Base-by-base conservation (phyloP, 2,113 vertebrate species). In the Oenanthe melanoleuca region DNA sequence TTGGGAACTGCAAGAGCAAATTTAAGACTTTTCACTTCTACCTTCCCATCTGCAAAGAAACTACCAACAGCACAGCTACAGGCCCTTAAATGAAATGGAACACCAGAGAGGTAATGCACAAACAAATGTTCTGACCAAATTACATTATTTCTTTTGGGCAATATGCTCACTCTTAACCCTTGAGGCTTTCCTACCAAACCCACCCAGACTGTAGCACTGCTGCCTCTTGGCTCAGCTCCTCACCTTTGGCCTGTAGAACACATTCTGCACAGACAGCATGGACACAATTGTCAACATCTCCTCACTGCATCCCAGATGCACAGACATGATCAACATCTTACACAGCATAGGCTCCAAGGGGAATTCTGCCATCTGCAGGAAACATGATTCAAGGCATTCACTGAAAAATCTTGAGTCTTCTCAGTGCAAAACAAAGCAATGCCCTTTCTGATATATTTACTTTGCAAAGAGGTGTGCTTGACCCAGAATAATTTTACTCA, bases 251-350 rank as follows among this genome's bases (percentile, higher is more conserved):
- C 99, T 98, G 96, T 99, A 99, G 95, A 99, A 99, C 31, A 99
- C 99, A 2, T 99, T 99, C 98, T 99, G 99, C 55, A 99, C 99
- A 12, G 99, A 99, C 50, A 99, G 95, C 99, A 99, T 99, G 33
- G 99, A 99, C 23, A 99, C 99, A 3, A 99, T 99, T 1, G 99
- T 99, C 86, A 99, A 57, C 99, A 99, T 99, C 95, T 99, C 99
- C 82, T 99, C 99, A 1, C 99, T 99, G 98, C 99, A 99, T 34
- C 99, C 99, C 93, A 99, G 97, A 31, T 99, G 99, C 63, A 99
- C 99, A 3, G 99, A 99, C 99, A 99, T 99, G 97, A 99, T 99
- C 95, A 99, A 86, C 99, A 99, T 99, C 98, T 99, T 99, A 88
- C 99, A 99, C 91, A 99, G 92, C 99, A 99, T 99, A 7, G 99